Conservation (phyloP, 2,888 invertebrate genomes). For the Polylopha cassiicola region DNA sequence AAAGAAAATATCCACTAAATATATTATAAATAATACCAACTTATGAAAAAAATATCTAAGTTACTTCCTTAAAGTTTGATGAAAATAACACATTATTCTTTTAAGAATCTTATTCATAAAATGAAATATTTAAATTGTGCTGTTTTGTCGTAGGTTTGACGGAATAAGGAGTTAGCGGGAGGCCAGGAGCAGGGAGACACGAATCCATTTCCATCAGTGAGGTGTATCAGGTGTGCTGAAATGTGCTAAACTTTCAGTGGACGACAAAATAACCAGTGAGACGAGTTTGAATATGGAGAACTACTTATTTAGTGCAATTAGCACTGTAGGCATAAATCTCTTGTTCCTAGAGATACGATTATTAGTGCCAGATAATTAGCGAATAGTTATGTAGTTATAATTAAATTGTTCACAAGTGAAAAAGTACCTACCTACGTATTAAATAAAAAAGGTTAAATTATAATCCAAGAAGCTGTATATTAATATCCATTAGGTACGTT, state of each 20-base stretch:
- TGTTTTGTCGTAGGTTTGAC: slow-evolving; percentile 59
- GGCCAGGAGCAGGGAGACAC: slow-evolving; percentile 38
- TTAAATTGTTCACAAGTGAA: too few species aligned
- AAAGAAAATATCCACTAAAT: too few species aligned
- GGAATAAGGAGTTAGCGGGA: slow-evolving; percentile 44
- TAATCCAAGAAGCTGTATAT: slow-evolving; percentile 23
- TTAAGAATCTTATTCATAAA: too few species aligned
- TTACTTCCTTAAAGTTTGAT: too few species aligned
- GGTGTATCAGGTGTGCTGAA: slow-evolving; percentile 9
- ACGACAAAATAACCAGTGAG: slow-evolving; percentile 27
- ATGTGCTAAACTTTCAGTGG: slow-evolving; percentile 10
- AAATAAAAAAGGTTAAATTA: slow-evolving; percentile 3
- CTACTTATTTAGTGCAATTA: slow-evolving; percentile 10
- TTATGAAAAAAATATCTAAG: too few species aligned
- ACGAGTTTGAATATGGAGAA: slow-evolving; percentile 13
- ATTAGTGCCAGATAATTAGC: slow-evolving; percentile 45
- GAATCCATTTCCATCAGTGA: slow-evolving; percentile 6
- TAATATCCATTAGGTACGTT: not conserved
- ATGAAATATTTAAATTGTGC: too few species aligned
- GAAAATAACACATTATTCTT: too few species aligned
- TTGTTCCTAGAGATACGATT: slow-evolving; percentile 28
- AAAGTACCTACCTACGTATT: too few species aligned
- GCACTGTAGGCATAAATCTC: slow-evolving; percentile 22
- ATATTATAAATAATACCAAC: too few species aligned
- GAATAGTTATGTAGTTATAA: too few species aligned